phyloP scores from a whole-genome alignment of 2,113 vertebrate species.

The Sturnus vulgaris region DNA sequence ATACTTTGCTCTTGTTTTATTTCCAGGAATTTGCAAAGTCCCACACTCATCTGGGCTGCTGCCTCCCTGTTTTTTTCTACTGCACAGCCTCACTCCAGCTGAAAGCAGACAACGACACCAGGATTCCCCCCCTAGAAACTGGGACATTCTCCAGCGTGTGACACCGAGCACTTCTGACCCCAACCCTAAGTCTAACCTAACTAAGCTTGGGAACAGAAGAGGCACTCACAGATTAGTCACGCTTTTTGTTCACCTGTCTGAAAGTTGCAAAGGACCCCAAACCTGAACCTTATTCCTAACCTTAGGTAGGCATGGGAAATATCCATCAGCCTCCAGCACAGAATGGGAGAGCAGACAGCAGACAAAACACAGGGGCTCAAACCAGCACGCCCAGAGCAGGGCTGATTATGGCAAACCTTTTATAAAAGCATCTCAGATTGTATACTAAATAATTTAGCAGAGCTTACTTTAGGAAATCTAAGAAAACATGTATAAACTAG shows the following conservation, averaged over 20 bases:
- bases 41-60: neutral
- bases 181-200: neutral
- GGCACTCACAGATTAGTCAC: neutral
- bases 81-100: neutral
- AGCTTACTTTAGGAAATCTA: neutral
- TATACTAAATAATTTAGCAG: neutral
- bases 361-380: neutral
- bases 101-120: neutral
- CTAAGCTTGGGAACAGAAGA: neutral
- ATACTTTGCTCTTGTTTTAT: neutral
- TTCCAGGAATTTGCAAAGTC: neutral
- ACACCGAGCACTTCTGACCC: neutral
- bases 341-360: neutral
- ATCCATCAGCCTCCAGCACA: neutral
- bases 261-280: neutral
- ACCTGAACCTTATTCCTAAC: neutral
- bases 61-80: neutral
- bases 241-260: slow-evolving; percentile 41
- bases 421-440: neutral
- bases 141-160: neutral
- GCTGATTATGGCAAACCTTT: neutral
- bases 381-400: neutral
- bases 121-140: neutral
- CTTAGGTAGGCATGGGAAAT: neutral
- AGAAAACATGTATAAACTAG: neutral